phyloP scores from a whole-genome alignment of 1,140 invertebrate species.

The Drosophila ironensis region DNA sequence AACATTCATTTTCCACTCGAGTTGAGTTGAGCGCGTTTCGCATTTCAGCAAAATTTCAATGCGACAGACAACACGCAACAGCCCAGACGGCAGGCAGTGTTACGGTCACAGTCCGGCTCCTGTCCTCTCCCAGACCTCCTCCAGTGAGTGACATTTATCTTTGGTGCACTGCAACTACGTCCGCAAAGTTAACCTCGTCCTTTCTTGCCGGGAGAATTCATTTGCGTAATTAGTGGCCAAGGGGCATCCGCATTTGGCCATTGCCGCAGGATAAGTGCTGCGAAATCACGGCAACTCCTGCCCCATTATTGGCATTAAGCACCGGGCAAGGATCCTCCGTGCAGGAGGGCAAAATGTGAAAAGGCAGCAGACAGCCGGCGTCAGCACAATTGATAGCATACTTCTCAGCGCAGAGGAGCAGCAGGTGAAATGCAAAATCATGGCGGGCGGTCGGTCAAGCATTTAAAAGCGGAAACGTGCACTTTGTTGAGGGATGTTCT shows the following conservation, averaged over 20 bases:
- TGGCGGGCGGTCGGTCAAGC: too few relatives aligned
- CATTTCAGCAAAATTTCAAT: slow-evolving; percentile 74
- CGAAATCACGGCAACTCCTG: slow-evolving; percentile 53
- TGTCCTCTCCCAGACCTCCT: not conserved
- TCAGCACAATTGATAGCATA: slow-evolving; percentile 35
- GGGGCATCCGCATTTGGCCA: slow-evolving; percentile 34
- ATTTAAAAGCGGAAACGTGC: too few relatives aligned
- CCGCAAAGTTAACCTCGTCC: slow-evolving; percentile 37
- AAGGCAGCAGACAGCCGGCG: slow-evolving; percentile 13
- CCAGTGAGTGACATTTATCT: slow-evolving; percentile 50
- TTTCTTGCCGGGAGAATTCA: slow-evolving; percentile 50
- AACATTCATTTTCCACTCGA: slow-evolving; percentile 73
- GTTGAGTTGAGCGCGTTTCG: slow-evolving; percentile 67
- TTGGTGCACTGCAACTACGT: not conserved
- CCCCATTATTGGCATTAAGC: slow-evolving; percentile 24
- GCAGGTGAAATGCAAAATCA: not conserved
- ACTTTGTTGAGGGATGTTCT: too few relatives aligned
- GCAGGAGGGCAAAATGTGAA: not conserved
- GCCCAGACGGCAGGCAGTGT: slow-evolving; percentile 40
- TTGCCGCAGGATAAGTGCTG: slow-evolving; percentile 50
- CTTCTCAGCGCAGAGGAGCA: slow-evolving; percentile 2
- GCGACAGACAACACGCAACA: slow-evolving; percentile 52
- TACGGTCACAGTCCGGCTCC: slow-evolving; percentile 3
- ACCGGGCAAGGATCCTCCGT: too few relatives aligned
- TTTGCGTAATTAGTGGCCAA: slow-evolving; percentile 75